Percentiles rank a stretch among this genome's conserved stretches.
phyloP scores from a whole-genome alignment of 2,888 invertebrate genomes.

The Synergus itoensis region DNA sequence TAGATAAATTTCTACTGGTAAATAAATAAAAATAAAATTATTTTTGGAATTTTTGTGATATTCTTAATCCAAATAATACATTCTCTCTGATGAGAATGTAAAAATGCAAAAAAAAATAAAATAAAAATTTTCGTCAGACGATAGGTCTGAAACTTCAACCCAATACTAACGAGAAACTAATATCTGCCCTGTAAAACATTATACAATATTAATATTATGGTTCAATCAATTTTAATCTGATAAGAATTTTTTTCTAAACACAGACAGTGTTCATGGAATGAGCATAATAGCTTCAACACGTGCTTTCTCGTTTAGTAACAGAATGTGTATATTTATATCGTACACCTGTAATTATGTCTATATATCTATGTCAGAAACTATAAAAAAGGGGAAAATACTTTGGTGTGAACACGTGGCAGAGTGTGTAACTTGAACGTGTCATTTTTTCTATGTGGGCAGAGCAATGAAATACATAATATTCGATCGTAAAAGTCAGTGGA shows the following conservation, averaged over 20 bases:
- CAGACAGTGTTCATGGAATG: too few species aligned
- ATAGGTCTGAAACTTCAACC: too few species aligned
- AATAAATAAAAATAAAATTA: too few species aligned
- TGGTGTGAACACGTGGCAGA: background rate
- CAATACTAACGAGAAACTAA: too few species aligned
- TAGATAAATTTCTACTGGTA: too few species aligned
- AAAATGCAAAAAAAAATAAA: too few species aligned
- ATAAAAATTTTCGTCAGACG: too few species aligned
- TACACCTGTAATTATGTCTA: background rate
- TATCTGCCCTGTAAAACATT: background rate
- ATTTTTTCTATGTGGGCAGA: background rate
- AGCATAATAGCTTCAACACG: background rate
- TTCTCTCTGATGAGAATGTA: too few species aligned
- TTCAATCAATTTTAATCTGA: too few species aligned
- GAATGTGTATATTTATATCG: background rate
- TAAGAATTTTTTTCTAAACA: too few species aligned
- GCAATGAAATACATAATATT: background rate
- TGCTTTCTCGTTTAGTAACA: background rate
- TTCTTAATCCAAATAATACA: too few species aligned
- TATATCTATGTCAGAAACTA: background rate
- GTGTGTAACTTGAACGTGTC: background rate
- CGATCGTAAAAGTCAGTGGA: background rate
- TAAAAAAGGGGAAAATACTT: background rate
- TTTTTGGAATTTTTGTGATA: too few species aligned
- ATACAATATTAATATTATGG: background rate